A percentile compares a stretch with the other conserved stretches of the same genome.
phyloP scores from a whole-genome alignment of 2,113 vertebrate species.

The Lates calcarifer region DNA sequence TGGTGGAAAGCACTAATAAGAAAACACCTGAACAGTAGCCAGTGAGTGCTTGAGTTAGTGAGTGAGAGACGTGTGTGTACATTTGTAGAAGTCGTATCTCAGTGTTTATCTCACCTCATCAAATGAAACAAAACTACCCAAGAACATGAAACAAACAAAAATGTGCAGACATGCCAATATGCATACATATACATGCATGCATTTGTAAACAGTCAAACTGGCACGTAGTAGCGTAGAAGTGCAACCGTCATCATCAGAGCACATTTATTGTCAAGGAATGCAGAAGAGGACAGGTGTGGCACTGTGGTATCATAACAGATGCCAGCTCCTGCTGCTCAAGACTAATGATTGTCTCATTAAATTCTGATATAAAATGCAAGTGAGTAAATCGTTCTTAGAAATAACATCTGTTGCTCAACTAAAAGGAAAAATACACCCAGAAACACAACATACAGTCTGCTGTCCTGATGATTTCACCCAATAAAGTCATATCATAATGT shows the following conservation, averaged over 20 bases:
- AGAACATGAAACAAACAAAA: conserved; percentile 14
- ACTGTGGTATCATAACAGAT: conserved; percentile 26
- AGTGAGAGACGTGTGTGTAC: background rate
- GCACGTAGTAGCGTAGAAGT: background rate
- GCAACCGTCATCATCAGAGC: conserved; percentile 11
- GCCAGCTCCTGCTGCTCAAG: conserved; percentile 18
- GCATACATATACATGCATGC: conserved; percentile 3
- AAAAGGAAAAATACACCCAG: background rate
- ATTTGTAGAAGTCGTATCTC: background rate
- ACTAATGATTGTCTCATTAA: conserved; percentile 24
- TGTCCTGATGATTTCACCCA: background rate
- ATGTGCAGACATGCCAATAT: conserved; percentile 11
- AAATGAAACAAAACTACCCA: conserved; percentile 3
- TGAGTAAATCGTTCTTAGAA: conserved; percentile 6
- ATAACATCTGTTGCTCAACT: background rate
- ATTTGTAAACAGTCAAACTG: background rate
- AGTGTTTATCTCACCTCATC: conserved; percentile 30
- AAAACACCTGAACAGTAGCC: conserved; percentile 30
- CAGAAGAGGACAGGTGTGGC: conserved; percentile 63
- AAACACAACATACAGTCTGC: background rate
- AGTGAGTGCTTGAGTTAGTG: background rate
- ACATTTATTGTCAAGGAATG: conserved; percentile 43
- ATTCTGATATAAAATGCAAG: conserved; percentile 2
- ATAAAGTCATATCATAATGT: no score
- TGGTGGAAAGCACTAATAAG: conserved; percentile 22